Evolutionary conservation across 1,140 invertebrate species (phyloP).

Genomic region (Cecropterus lyciades): DNA sequence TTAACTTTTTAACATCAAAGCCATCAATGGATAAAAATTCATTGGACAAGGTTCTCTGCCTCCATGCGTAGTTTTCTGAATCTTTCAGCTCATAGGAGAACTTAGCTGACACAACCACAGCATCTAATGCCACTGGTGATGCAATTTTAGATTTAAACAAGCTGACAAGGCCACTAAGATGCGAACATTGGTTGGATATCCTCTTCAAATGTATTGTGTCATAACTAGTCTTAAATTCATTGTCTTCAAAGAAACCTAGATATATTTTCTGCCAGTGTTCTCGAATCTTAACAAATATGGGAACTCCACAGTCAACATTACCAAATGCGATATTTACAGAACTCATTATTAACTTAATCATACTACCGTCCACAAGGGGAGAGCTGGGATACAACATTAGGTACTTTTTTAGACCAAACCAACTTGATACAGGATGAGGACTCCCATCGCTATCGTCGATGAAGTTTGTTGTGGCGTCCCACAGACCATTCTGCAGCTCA

Average conservation of each 20-base stretch:
- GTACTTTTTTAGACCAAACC: conserved; percentile 94
- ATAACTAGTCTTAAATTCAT: conserved; percentile 90
- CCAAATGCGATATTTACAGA: conserved; percentile 93
- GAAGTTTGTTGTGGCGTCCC: conserved; percentile 88
- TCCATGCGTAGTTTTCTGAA: conserved; percentile 85
- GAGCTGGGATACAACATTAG: conserved; percentile 89
- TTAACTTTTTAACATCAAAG: conserved; percentile 79
- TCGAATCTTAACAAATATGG: conserved; percentile 94
- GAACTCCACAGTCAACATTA: conserved; percentile 92
- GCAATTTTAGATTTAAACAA: conserved; percentile 93
- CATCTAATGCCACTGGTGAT: conserved; percentile 85
- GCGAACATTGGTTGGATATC: conserved; percentile 91
- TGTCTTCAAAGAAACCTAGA: conserved; percentile 90
- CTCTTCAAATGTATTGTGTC: conserved; percentile 95
- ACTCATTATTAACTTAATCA: conserved; percentile 93
- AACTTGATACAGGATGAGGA: conserved; percentile 86
- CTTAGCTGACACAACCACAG: conserved; percentile 91
- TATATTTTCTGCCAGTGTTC: conserved; percentile 93
- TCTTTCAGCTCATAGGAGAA: conserved; percentile 91
- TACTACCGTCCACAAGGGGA: conserved; percentile 90
- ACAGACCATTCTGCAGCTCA: conserved; percentile 86
- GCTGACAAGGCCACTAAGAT: conserved; percentile 91
- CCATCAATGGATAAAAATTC: conserved; percentile 90
- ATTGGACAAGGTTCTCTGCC: conserved; percentile 89
- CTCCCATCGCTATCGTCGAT: conserved; percentile 83